Evolutionary conservation across 2,888 invertebrate species (phyloP).

Genomic region (Apocheima hispidaria): DNA sequence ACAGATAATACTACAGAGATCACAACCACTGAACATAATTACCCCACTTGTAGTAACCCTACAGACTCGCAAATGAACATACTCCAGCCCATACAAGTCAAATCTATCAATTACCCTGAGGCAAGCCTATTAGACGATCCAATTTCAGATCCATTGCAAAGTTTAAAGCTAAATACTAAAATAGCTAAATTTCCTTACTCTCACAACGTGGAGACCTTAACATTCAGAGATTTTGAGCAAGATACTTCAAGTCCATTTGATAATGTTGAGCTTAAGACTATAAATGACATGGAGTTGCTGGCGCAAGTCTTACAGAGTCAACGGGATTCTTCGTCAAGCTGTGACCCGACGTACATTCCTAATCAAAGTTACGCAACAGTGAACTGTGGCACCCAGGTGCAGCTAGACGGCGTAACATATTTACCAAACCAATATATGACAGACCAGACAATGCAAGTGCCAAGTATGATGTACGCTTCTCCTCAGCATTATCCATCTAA

Average conservation of each 20-base stretch:
- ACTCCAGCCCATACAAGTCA: slow-evolving; percentile 78
- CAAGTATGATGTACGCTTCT: slow-evolving; percentile 69
- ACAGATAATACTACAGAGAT: slow-evolving; percentile 58
- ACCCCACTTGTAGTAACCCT: slow-evolving; percentile 53
- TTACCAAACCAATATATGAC: slow-evolving; percentile 70
- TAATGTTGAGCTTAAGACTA: slow-evolving; percentile 95
- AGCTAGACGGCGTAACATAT: slow-evolving; percentile 70
- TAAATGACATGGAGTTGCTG: slow-evolving; percentile 96
- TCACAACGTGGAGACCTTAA: slow-evolving; percentile 75
- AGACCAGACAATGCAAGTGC: slow-evolving; percentile 68
- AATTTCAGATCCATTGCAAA: slow-evolving; percentile 69
- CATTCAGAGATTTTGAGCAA: slow-evolving; percentile 94
- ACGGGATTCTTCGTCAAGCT: slow-evolving; percentile 63
- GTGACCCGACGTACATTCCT: slow-evolving; percentile 57
- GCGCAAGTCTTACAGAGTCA: slow-evolving; percentile 90
- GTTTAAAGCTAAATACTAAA: slow-evolving; percentile 69
- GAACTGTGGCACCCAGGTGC: slow-evolving; percentile 72
- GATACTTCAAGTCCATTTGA: slow-evolving; percentile 97
- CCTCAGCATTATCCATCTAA: slow-evolving; percentile 71
- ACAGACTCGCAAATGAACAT: slow-evolving; percentile 70
- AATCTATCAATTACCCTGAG: slow-evolving; percentile 64
- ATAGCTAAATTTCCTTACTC: slow-evolving; percentile 66
- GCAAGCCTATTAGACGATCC: slow-evolving; percentile 78
- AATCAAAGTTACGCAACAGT: slow-evolving; percentile 63
- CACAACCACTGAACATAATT: slow-evolving; percentile 50